phyloP scores from a whole-genome alignment of 2,888 invertebrate species.

The Nomada ferruginata region DNA sequence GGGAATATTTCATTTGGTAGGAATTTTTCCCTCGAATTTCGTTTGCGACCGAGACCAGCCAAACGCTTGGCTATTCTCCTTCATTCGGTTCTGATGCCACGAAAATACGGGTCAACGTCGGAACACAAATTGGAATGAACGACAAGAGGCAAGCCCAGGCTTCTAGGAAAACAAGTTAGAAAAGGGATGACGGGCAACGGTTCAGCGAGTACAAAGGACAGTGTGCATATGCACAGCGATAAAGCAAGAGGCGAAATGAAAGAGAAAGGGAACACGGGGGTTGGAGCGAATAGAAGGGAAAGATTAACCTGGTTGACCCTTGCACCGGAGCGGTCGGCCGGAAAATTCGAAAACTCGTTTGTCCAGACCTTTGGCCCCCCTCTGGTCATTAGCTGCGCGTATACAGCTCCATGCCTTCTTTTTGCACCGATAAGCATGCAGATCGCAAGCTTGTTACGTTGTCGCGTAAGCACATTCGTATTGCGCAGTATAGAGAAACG shows the following conservation, averaged over 20 bases:
- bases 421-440: conserved; percentile 53
- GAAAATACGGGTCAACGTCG: conserved; percentile 68
- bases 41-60: conserved; percentile 1
- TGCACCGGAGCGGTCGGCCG: conserved; percentile 64
- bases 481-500: background rate
- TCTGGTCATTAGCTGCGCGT: conserved; percentile 55
- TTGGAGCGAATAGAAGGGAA: conserved; percentile 49
- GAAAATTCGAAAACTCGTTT: conserved; percentile 73
- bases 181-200: conserved; percentile 9
- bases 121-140: conserved; percentile 55
- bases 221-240: conserved; percentile 11
- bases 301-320: conserved; percentile 68
- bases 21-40: conserved; percentile 74
- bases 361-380: conserved; percentile 54
- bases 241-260: conserved; percentile 23
- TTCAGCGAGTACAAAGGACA: conserved; percentile 5
- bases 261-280: conserved; percentile 18
- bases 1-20: conserved; percentile 79
- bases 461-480: conserved; percentile 35
- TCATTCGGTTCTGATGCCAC: conserved; percentile 19
- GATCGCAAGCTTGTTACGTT: conserved; percentile 43
- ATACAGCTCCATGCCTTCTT: conserved; percentile 55
- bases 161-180: conserved; percentile 6
- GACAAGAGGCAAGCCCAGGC: conserved; percentile 13
- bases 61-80: conserved; percentile 10